Evolutionary conservation across 2,888 invertebrate genomes (phyloP).

Genomic region (Blastobasis lacticolella): DNA sequence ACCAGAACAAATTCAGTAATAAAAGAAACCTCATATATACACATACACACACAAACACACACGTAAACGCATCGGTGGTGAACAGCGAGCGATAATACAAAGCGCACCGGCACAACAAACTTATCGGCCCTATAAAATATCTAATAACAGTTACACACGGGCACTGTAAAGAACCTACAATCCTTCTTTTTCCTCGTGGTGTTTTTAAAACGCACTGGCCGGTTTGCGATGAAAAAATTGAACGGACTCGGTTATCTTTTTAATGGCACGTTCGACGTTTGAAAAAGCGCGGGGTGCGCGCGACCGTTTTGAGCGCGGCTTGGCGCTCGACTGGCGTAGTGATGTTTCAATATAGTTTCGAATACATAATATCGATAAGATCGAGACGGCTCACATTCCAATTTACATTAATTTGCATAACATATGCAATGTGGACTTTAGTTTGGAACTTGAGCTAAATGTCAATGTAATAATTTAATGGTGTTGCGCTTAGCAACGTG

Average conservation of each 20-base stretch:
- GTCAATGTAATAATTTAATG: no score
- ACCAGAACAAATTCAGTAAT: slow-evolving; percentile 37
- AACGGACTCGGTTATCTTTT: slow-evolving; percentile 6
- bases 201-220: not conserved
- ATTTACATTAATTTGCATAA: no score
- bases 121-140: slow-evolving; percentile 4
- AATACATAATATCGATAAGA: no score
- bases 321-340: slow-evolving; percentile 47
- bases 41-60: no score
- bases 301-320: slow-evolving; percentile 40
- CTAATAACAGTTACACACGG: not conserved
- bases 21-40: slow-evolving; percentile 5
- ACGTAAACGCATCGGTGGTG: no score
- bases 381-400: no score
- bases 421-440: no score
- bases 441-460: no score
- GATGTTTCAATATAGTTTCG: slow-evolving; percentile 19
- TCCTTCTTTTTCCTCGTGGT: no score
- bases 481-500: no score
- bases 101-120: slow-evolving; percentile 17
- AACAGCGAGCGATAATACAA: slow-evolving; percentile 21
- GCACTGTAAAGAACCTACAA: slow-evolving; percentile 9
- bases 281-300: slow-evolving; percentile 28
- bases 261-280: slow-evolving; percentile 21
- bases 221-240: not conserved